Base-by-base conservation (phyloP, 1,140 invertebrate species). In the Zaprionus lachaisei region DNA sequence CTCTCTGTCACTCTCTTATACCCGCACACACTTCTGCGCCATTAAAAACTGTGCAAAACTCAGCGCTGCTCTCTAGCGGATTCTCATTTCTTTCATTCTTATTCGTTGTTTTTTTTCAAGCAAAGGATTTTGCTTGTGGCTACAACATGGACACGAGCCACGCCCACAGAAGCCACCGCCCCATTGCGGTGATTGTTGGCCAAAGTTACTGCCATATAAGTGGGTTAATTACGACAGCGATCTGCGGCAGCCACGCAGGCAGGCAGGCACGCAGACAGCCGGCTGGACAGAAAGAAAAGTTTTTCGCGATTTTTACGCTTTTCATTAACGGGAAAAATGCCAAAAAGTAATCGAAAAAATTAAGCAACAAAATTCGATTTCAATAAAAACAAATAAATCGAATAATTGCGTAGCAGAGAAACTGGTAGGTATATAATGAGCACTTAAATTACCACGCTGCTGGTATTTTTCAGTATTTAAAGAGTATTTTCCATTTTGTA, bases 1-100 rank as follows among this genome's bases (percentile, higher is more conserved):
- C 56, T 57, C 60, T 12, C 37, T 56, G 38, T 61, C 65, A 44
- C 41, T 38, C 56, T 69, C 54, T 26, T 55, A 63, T 31, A 63
- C 37, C 28, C 44, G 72, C n/a, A 68, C 49, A 56, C 68, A 76
- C 65, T 70, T 75, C 73, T 51, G 51, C 38, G 73, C 78, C 81
- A 89, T 89, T 87, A 89, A 89, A 79, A 84, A 70, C 66, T 74
- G 76, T 79, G 71, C 74, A 79, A 77, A 90, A 84, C 89, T 84
- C 77, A 69, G 80, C 77, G 70, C 31, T 34, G 31, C 31, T 75
- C 68, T 70, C 79, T 77, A 75, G 64, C 60, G 83, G 65, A 72
- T 73, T 84, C 67, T 58, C 68, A 57, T 49, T 20, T 9, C 49
- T 57, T 38, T 34, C 56, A 34, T 64, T 47, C 17, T 56, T 66